phyloP scores from a whole-genome alignment of 2,888 invertebrate genomes.

The Argyra leucocephala region DNA sequence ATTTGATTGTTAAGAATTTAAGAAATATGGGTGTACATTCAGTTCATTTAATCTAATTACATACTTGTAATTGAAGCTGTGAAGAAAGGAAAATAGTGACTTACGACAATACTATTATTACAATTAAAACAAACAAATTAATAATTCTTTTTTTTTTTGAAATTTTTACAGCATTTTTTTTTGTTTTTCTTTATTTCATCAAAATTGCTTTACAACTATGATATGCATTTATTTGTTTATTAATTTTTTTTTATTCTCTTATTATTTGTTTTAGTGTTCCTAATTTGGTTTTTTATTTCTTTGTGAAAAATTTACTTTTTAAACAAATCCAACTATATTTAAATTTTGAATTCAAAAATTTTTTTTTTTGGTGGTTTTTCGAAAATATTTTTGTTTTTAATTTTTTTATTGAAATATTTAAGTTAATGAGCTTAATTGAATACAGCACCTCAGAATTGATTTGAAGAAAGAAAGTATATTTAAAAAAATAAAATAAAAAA shows the following conservation, averaged over 20 bases:
- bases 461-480: too few relatives aligned
- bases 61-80: too few relatives aligned
- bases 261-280: constrained; percentile 22
- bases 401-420: too few relatives aligned
- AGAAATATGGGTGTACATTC: too few relatives aligned
- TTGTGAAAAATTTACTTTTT: not conserved
- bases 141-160: constrained; percentile 26
- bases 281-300: not conserved
- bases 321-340: not conserved
- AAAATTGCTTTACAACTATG: constrained; percentile 66
- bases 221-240: constrained; percentile 61
- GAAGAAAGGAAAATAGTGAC: too few relatives aligned
- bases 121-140: constrained; percentile 23
- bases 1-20: too few relatives aligned
- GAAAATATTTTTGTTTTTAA: not conserved
- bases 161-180: constrained; percentile 40
- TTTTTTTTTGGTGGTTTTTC: constrained; percentile 12
- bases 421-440: too few relatives aligned
- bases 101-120: too few relatives aligned
- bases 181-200: constrained; percentile 27
- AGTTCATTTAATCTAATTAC: too few relatives aligned
- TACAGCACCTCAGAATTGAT: too few relatives aligned
- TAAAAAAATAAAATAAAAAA: too few relatives aligned
- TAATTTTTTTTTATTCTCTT: constrained; percentile 19
- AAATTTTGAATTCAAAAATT: not conserved